Base-by-base conservation (phyloP, 2,113 vertebrate species). In the Chrysemys picta region DNA sequence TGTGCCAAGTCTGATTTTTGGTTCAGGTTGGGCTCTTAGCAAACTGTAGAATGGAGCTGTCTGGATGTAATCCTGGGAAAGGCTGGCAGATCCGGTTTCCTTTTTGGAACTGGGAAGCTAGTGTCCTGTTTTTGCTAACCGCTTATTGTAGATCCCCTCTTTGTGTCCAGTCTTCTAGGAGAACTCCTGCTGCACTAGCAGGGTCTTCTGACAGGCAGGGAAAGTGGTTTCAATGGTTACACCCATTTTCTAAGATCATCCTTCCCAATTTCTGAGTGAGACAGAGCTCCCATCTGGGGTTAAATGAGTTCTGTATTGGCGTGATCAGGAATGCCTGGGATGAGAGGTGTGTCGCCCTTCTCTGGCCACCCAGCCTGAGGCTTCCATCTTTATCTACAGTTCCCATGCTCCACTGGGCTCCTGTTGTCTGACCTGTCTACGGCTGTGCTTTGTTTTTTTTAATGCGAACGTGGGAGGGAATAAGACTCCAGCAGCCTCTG, bases 401-500 rank as follows among this genome's bases (percentile, higher is more conserved):
- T 96, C 38, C 93, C 76, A 17, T 92, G 92, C 87, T 94, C 87
- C 57, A 59, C 72, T 85, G 47, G 80, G 94, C 91, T 97, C 89
- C 89, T 94, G 78, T 89, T 95, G 83, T 96, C 94, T 96, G 90
- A 95, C 94, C 91, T 76, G 12, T 92, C 96, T 95, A 91, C 95
- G 81, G 82, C 94, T 93, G 53, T 94, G 84, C 80, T 97, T 87
- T 4, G 50, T 91, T 96, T 97, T 94, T 96, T 97, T 94, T 83
- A 96, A 95, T 96, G 92, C 91, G 85, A 94, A 93, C 91, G 87
- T 81, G 85, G 82, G 85, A 72, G 93, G 65, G 90, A 97, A 95
- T 82, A 96, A 95, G 93, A 96, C 85, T 94, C 91, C 94, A 92
- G 92, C 96, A 96, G 96, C 94, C 94, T 96, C 88, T 97, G 87